Conservation (phyloP, 2,888 invertebrate species). For the Junonia oenone region DNA sequence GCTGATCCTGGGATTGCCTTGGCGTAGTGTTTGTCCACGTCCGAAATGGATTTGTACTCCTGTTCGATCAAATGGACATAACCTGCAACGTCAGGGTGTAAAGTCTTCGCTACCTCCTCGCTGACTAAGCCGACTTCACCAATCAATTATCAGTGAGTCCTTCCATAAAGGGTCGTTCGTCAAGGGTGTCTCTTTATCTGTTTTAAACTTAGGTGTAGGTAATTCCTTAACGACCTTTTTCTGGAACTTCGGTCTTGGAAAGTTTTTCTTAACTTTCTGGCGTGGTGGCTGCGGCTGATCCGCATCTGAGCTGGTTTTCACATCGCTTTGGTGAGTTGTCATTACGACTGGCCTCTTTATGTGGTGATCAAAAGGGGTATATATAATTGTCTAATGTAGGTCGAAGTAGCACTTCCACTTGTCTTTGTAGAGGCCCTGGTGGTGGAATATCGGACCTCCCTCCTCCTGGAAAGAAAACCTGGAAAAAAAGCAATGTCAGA, state of each 20-base stretch:
- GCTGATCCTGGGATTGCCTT: no score
- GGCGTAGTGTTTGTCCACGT: slow-evolving; percentile 24
- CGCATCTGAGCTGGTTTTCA: background rate
- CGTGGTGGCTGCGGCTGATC: background rate
- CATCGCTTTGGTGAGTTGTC: background rate
- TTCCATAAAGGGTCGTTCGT: slow-evolving; percentile 27
- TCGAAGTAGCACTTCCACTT: background rate
- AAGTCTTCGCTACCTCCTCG: slow-evolving; percentile 13
- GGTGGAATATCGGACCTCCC: background rate
- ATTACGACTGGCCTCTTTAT: background rate
- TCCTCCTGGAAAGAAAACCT: background rate
- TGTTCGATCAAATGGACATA: slow-evolving; percentile 20
- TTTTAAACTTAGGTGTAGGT: background rate
- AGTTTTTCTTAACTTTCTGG: background rate
- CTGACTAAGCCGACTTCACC: slow-evolving; percentile 23
- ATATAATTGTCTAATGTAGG: background rate
- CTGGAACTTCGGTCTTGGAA: background rate
- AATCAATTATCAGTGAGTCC: slow-evolving; percentile 20
- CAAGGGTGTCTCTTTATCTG: slow-evolving; percentile 11
- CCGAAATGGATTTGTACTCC: slow-evolving; percentile 28
- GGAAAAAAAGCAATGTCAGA: background rate
- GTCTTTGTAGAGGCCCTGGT: background rate
- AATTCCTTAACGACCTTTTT: background rate
- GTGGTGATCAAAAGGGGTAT: background rate
- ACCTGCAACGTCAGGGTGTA: slow-evolving; percentile 24